Evolutionary conservation across 2,888 invertebrate species (phyloP), one percentile per base, ranked within the genome.

Genomic region (Hydroisotoma schaefferi): DNA sequence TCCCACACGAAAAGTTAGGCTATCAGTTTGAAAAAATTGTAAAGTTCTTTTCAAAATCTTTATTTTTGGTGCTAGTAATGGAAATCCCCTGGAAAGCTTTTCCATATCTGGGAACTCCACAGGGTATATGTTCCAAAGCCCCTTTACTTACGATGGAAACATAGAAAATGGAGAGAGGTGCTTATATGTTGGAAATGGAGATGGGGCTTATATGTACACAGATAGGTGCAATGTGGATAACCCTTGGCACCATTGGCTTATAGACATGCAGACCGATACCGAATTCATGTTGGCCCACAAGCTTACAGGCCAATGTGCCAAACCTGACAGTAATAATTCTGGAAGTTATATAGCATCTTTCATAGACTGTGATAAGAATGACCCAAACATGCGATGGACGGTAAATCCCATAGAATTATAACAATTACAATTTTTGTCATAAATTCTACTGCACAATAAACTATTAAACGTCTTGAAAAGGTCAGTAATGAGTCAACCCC

Each of bases 221-320:
- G 66, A 66, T 40, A 29, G 49, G 18, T 66, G 66, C 44, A 55
- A 46, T 18, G 22, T 23, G 2, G 44, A 57, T 12, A 65, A 65
- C 43, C 52, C 40, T n/a, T 61, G 59, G 59, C 61, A 65, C 28
- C 54, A 55, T 1, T 65, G 65, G 65, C n/a, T n/a, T n/a, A n/a
- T n/a, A n/a, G n/a, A n/a, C n/a, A n/a, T n/a, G n/a, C n/a, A n/a
- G n/a, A n/a, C n/a, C n/a, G n/a, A n/a, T n/a, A n/a, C n/a, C n/a
- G 55, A 61, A 46, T 61, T 65, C 48, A 26, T 59, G 6, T 46
- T 65, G 18, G 15, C 10, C 1, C 65, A 65, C 33, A 23, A 48
- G 2, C 28, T 52, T 10, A 46, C 58, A 1, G 25, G 44, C 1
- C 23, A 55, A 25, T 62, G 62, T 40, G 62, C 62, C 4, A 62